Conservation (phyloP, 2,888 invertebrate genomes). For the Charanyca ferruginea region DNA sequence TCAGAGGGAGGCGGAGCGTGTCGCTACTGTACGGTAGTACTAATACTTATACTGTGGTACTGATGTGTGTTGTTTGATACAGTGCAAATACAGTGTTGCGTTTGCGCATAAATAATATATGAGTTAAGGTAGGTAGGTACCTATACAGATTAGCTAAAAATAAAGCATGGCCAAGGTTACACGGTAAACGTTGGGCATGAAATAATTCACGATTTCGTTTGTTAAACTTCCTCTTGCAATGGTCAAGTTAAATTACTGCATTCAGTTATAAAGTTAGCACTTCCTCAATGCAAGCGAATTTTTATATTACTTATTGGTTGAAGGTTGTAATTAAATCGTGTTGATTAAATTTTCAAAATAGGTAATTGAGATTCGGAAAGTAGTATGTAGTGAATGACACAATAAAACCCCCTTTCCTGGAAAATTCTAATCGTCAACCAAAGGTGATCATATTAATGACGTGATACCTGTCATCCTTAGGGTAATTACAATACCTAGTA, state of each 20-base stretch:
- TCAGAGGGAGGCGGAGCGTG: too few species aligned
- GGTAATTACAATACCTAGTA: slow-evolving; percentile 17
- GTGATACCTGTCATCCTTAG: not conserved
- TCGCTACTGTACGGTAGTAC: too few species aligned
- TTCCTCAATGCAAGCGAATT: slow-evolving; percentile 12
- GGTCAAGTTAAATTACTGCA: slow-evolving; percentile 1
- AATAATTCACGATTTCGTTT: slow-evolving; percentile 24
- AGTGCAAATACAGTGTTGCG: slow-evolving; percentile 21
- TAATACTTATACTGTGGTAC: too few species aligned
- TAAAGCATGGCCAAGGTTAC: slow-evolving; percentile 42
- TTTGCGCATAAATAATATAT: slow-evolving; percentile 10
- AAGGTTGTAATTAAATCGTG: not conserved
- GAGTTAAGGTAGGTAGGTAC: slow-evolving; percentile 4
- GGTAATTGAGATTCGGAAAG: not conserved
- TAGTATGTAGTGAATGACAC: not conserved
- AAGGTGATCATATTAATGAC: slow-evolving; percentile 12
- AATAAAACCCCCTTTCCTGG: slow-evolving; percentile 7
- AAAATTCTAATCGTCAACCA: slow-evolving; percentile 4
- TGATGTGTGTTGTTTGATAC: slow-evolving; percentile 3
- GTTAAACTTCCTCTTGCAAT: slow-evolving; percentile 23
- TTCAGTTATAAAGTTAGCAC: not conserved
- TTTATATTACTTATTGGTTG: not conserved
- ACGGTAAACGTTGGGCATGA: slow-evolving; percentile 7
- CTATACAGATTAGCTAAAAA: slow-evolving; percentile 31
- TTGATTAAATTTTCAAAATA: not conserved